These are phyloP conservation scores for Ginglymostoma cirratum DNA, from an alignment of 2,113 vertebrate genomes.

Conservation along the genomic window DNA sequence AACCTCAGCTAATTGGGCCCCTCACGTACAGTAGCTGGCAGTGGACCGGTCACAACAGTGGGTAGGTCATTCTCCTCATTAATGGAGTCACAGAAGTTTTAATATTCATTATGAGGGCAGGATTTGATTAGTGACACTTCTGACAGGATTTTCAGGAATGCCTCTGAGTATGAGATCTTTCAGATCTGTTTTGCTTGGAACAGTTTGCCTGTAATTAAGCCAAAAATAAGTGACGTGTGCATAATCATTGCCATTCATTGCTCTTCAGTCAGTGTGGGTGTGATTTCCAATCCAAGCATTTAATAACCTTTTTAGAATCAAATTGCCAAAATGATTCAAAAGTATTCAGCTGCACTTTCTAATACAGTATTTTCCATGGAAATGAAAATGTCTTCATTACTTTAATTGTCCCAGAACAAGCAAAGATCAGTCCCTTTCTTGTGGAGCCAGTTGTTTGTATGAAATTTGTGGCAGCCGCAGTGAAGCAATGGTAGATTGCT, in stretches of 20 bases:
- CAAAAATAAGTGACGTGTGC: not conserved
- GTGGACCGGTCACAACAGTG: too few relatives aligned
- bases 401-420: not conserved
- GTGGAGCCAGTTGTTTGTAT: not conserved
- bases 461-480: not conserved
- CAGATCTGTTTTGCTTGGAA: not conserved
- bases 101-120: not conserved
- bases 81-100: not conserved
- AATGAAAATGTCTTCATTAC: not conserved
- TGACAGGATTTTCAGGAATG: not conserved
- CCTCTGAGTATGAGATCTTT: not conserved
- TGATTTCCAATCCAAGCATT: conserved; percentile 5
- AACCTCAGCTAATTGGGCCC: too few relatives aligned
- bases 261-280: not conserved
- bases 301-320: not conserved
- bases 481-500: not conserved
- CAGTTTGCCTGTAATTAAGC: not conserved
- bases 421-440: not conserved
- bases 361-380: not conserved
- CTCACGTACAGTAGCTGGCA: too few relatives aligned
- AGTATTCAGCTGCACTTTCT: not conserved
- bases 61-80: not conserved
- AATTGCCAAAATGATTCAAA: not conserved
- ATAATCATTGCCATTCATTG: conserved; percentile 4
- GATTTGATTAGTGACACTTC: not conserved